Evolutionary conservation across 37 sponge, comb jelly and placozoan species (phyloP), one percentile per base, ranked within the genome.

Genomic region (Crambe crambe): DNA sequence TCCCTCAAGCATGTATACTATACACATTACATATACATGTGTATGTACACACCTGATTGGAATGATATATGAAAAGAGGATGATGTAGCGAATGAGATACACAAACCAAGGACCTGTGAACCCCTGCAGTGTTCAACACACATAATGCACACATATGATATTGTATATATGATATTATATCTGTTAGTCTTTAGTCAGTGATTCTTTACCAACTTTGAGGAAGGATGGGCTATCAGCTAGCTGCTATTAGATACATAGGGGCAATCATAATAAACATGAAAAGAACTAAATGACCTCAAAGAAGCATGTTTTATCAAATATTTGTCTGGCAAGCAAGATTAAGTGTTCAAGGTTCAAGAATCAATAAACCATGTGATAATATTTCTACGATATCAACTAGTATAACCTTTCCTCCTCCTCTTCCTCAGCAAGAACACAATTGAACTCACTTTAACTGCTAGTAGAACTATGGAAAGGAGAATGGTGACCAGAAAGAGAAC

Each of bases 11-110:
- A 47, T 6, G 12, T 47, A 15, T 15, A 47, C 51, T 12, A 47
- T 47, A 47, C 12, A 47, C 51, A 47, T n/a, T n/a, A n/a, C n/a
- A n/a, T n/a, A n/a, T n/a, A n/a, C n/a, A n/a, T n/a, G n/a, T n/a
- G n/a, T n/a, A n/a, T n/a, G n/a, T n/a, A n/a, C n/a, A n/a, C n/a
- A 94, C 97, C 95, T 97, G 83, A 97, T 93, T 20, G 97, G 97
- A 37, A 97, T 97, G 81, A 97, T 94, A 81, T 85, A 93, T 17
- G 97, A 97, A 77, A 97, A 97, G 51, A 97, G 93, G 29, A 97
- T 87, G 58, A 97, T 56, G 47, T 82, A 97, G 1, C 97, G 72
- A 47, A 94, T 76, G 41, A 97, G 78, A 74, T 83, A 91, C n/a
- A 85, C 62, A 58, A 89, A 90, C 97, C 97, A 96, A 0, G 54